Evolutionary conservation across 2,797 vertebrate species (phyloP), one percentile per base, ranked within the genome.

Genomic region (Botia kubotai): DNA sequence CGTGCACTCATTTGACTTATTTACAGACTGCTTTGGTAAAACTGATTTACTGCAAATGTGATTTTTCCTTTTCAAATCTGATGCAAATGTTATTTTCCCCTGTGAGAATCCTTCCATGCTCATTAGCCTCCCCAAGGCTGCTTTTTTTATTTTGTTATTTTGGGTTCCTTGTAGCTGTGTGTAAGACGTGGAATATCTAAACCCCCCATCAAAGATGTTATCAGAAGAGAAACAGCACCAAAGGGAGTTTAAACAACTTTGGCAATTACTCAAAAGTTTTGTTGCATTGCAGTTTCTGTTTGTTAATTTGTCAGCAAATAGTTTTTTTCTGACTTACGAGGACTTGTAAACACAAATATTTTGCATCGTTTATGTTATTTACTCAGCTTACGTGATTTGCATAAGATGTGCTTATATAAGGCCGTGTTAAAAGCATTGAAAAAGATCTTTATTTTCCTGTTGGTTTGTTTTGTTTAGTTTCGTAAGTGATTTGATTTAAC

Each of bases 41-140:
- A 82, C 69, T 75, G 70, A 77, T 80, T 82, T 84, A 43, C 70
- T 69, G 21, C 52, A 23, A 68, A 67, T 76, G 72, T 60, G 53
- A 52, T 72, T 71, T 75, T 66, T 71, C 10, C 52, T 5, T 52
- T 33, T 65, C 55, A 19, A 62, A 62, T 62, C 60, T 29, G 26
- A 62, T 62, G 60, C 60, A 62, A 62, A 62, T 62, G 60, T 62
- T 13, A 62, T 66, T 46, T 21, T 53, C 57, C 63, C 62, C 21
- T 46, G 19, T 52, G 26, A 80, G 46, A 52, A 46, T 69, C 53
- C 36, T 43, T 72, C 39, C 19, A 17, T 72, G n/a, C 75, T 75
- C 66, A 81, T 86, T 81, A 79, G 46, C 79, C 83, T 86, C 75
- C 75, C 39, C 33, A 72, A 70, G 62, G 43, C 53, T 69, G 82